Percentiles rank a stretch among this genome's conserved stretches.
Evolutionary conservation across 2,797 vertebrate genomes (phyloP).

Genomic region (Acanthornis magna): DNA sequence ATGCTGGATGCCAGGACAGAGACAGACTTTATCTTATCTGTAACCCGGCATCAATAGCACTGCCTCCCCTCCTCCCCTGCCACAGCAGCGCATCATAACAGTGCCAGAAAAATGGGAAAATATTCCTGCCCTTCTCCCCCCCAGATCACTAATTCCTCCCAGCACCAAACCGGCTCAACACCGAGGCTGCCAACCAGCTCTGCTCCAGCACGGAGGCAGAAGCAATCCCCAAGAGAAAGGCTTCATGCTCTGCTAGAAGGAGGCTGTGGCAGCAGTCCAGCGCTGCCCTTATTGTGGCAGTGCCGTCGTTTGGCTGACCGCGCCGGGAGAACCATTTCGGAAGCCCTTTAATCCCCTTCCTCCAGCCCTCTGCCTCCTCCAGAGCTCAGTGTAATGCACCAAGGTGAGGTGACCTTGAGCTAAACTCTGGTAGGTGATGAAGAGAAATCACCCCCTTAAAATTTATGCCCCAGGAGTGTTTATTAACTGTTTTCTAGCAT

Average conservation of each 20-base stretch:
- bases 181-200: constrained; percentile 33
- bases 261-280: constrained; percentile 68
- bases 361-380: constrained; percentile 65
- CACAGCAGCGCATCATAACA: constrained; percentile 68
- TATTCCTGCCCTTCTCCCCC: constrained; percentile 62
- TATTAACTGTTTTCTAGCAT: neutral
- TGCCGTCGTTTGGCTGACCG: constrained; percentile 60
- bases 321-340: constrained; percentile 64
- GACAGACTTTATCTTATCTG: constrained; percentile 82
- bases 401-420: constrained; percentile 70
- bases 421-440: constrained; percentile 64
- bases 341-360: constrained; percentile 77
- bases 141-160: constrained; percentile 55
- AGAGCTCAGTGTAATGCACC: constrained; percentile 56
- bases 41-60: constrained; percentile 76
- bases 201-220: constrained; percentile 18
- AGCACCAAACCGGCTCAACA: constrained; percentile 38
- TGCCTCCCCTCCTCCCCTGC: constrained; percentile 68
- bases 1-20: constrained; percentile 79
- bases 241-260: constrained; percentile 21
- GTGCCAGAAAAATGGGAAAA: constrained; percentile 69
- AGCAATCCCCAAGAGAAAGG: constrained; percentile 49
- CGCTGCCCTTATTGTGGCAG: constrained; percentile 63
- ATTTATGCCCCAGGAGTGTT: neutral
- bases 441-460: constrained; percentile 51